Conservation (phyloP, 2,797 vertebrate species). For the Cottoperca gobio region DNA sequence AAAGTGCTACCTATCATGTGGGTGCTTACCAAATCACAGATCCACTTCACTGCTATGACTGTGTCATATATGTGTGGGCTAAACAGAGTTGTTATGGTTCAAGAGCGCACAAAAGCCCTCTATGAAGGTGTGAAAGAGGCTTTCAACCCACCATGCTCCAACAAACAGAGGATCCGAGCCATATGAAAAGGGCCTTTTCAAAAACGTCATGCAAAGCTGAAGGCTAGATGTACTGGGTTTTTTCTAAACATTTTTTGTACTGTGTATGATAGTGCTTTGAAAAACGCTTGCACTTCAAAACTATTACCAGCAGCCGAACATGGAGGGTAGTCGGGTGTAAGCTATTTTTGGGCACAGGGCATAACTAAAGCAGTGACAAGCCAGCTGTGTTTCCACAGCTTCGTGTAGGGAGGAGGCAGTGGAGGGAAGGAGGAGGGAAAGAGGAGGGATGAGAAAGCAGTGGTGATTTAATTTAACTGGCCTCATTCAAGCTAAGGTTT, state of each 20-base stretch:
- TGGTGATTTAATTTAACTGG: slow-evolving; percentile 47
- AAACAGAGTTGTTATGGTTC: slow-evolving; percentile 49
- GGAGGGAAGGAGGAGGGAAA: not conserved
- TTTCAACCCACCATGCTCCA: slow-evolving; percentile 48
- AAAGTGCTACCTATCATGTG: not conserved
- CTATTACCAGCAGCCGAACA: slow-evolving; percentile 52
- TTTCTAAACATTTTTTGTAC: not conserved
- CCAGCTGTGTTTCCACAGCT: slow-evolving; percentile 79
- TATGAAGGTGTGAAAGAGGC: slow-evolving; percentile 63
- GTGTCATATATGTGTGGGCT: slow-evolving; percentile 37
- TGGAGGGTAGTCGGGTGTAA: slow-evolving; percentile 35
- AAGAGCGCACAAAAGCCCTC: slow-evolving; percentile 52
- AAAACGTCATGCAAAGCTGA: slow-evolving; percentile 21
- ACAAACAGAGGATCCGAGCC: slow-evolving; percentile 68
- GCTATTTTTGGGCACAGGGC: slow-evolving; percentile 66
- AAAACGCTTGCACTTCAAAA: slow-evolving; percentile 61
- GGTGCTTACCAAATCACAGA: slow-evolving; percentile 6
- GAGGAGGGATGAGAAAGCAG: slow-evolving; percentile 41
- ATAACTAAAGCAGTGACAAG: slow-evolving; percentile 67
- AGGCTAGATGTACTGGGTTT: not conserved
- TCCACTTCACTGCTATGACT: not conserved
- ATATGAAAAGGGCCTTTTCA: slow-evolving; percentile 41
- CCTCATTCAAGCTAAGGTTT: slow-evolving; percentile 46
- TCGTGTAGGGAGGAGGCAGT: slow-evolving; percentile 39
- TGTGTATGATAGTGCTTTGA: slow-evolving; percentile 26